Conservation (phyloP, 2,888 invertebrate species). For the Idaea aversata region DNA sequence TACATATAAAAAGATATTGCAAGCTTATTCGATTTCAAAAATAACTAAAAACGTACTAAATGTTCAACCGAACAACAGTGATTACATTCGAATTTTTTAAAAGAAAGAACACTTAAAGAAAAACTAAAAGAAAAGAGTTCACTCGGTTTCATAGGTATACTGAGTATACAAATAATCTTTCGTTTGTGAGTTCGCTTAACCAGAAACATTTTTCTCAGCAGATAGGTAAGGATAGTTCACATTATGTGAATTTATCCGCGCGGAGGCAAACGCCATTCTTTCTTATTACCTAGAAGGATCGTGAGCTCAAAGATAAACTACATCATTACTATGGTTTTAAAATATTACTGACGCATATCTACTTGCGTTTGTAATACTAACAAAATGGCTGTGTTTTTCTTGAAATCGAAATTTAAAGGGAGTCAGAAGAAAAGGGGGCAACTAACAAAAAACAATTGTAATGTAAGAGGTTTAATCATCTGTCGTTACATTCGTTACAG, state of each 20-base stretch:
- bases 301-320: constrained; percentile 1
- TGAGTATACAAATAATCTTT: not conserved
- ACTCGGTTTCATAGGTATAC: not conserved
- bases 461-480: too few relatives aligned
- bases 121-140: too few relatives aligned
- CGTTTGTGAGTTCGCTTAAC: not conserved
- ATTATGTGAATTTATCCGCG: constrained; percentile 46
- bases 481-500: too few relatives aligned
- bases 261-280: constrained; percentile 40
- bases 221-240: constrained; percentile 30
- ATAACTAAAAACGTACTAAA: too few relatives aligned
- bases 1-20: too few relatives aligned
- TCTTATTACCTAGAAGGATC: constrained; percentile 37
- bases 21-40: too few relatives aligned
- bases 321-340: not conserved
- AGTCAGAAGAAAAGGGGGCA: too few relatives aligned
- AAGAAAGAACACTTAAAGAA: too few relatives aligned
- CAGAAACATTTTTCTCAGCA: constrained; percentile 28
- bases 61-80: too few relatives aligned
- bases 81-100: too few relatives aligned
- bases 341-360: not conserved
- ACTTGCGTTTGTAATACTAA: not conserved
- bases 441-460: too few relatives aligned
- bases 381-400: not conserved
- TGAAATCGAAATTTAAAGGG: too few relatives aligned